A percentile compares a stretch with the other conserved stretches of the same genome.
Evolutionary conservation across 2,888 invertebrate species (phyloP).

Genomic region (Perdita meconis): DNA sequence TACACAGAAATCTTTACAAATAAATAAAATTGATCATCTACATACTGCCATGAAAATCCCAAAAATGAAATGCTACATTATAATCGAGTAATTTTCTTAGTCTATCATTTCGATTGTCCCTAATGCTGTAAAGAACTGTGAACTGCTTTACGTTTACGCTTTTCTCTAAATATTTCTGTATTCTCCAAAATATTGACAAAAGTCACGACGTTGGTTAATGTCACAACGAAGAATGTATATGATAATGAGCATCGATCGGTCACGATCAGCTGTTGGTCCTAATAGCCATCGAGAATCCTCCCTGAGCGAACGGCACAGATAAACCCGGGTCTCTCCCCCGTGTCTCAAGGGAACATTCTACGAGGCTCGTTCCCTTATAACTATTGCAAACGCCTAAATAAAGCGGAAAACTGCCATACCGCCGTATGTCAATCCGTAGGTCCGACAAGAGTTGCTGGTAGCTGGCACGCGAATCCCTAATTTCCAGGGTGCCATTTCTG

Average conservation of each 20-base stretch:
- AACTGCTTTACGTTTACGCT: too few relatives aligned
- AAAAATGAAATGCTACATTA: too few relatives aligned
- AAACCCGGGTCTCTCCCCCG: constrained; percentile 72
- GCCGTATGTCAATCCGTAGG: constrained; percentile 57
- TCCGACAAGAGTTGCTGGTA: constrained; percentile 36
- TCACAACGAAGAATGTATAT: constrained; percentile 61
- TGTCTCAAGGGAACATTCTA: constrained; percentile 75
- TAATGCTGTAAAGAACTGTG: too few relatives aligned
- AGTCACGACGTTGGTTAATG: constrained; percentile 37
- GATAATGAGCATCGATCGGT: constrained; percentile 75
- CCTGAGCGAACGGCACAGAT: constrained; percentile 68
- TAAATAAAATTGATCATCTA: too few relatives aligned
- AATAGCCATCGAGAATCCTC: constrained; percentile 73
- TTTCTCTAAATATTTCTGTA: background rate
- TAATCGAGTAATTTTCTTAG: too few relatives aligned
- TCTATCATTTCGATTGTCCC: too few relatives aligned
- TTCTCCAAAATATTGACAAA: background rate
- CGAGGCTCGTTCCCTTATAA: constrained; percentile 73
- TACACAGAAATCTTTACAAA: too few relatives aligned
- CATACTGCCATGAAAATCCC: too few relatives aligned
- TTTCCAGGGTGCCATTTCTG: constrained; percentile 1
- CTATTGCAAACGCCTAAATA: constrained; percentile 70
- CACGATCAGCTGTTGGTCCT: constrained; percentile 80
- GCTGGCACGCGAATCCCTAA: constrained; percentile 31
- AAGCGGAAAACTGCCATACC: constrained; percentile 59